Evolutionary conservation across 2,797 vertebrate species (phyloP).

Genomic region (Halcyon badia): DNA sequence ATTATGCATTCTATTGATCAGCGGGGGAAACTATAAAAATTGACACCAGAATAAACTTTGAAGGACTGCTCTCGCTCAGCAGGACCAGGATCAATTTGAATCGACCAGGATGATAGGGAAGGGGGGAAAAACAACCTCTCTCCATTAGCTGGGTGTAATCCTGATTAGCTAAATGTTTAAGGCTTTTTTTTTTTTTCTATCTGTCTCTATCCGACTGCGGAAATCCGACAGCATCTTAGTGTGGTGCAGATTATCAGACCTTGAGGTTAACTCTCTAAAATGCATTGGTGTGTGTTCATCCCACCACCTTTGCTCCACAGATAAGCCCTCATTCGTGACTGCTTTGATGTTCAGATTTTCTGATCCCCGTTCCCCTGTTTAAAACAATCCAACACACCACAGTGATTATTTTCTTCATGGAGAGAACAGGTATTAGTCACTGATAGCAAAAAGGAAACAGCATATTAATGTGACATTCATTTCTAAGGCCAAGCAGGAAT

Average conservation of each 20-base stretch:
- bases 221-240: constrained; percentile 15
- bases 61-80: constrained; percentile 81
- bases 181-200: neutral
- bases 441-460: constrained; percentile 2
- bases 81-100: constrained; percentile 79
- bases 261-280: neutral
- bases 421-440: neutral
- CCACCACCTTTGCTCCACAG: constrained; percentile 26
- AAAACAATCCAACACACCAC: neutral
- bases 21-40: constrained; percentile 83
- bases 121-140: constrained; percentile 5
- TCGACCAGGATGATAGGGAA: constrained; percentile 71
- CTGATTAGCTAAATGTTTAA: constrained; percentile 53
- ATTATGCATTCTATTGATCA: constrained; percentile 82
- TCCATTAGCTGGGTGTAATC: constrained; percentile 78
- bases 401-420: neutral
- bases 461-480: neutral
- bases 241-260: neutral
- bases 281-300: neutral
- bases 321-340: neutral
- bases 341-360: constrained; percentile 29
- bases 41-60: constrained; percentile 88
- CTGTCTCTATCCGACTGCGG: constrained; percentile 4
- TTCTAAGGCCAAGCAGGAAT: neutral
- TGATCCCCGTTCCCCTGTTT: neutral